Base-by-base conservation (phyloP, 2,113 vertebrate species). In the Notiomystis cincta region DNA sequence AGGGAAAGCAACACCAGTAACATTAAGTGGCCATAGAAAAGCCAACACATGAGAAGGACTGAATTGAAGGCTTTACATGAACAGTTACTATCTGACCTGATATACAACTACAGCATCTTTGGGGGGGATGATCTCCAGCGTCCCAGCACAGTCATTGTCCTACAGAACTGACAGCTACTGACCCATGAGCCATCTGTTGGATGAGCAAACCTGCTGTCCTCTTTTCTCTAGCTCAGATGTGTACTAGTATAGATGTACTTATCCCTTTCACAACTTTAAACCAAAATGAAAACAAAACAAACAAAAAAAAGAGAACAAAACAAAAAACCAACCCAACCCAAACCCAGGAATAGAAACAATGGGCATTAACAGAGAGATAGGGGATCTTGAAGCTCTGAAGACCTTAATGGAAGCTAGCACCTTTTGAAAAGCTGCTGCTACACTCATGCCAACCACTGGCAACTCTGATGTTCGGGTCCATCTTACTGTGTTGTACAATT, bases 81-180 rank as follows among this genome's bases (percentile, higher is more conserved):
- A 57, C n/a, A 71, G 8, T 33, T n/a, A 40, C 28, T 60, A 22
- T 37, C 33, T 77, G 44, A 89, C 35, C 28, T 17, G 48, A 71
- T 23, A 28, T 33, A 5, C 38, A 82, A 66, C 28, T 44, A 40
- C 38, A 64, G 48, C 30, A 51, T 30, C 54, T 72, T 17, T 15
- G 18, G 7, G 35, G 20, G 20, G 3, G 5, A 33, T 0, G 4
- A 70, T 27, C n/a, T 81, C 37, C 45, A 60, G 0, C 8, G 14
- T 64, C 21, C 28, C n/a, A 56, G 33, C 2, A 83, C 25, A 54
- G 53, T 8, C 62, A 64, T 0, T 54, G 20, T 6, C 35, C 35
- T 67, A 33, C 33, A 77, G 53, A 86, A 69, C 37, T 78, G 51
- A n/a, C 24, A 76, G 66, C 31, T 44, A 48, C n/a, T 51, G 40